Base-by-base conservation (phyloP, 1,140 invertebrate species). In the Drosophila pandora region DNA sequence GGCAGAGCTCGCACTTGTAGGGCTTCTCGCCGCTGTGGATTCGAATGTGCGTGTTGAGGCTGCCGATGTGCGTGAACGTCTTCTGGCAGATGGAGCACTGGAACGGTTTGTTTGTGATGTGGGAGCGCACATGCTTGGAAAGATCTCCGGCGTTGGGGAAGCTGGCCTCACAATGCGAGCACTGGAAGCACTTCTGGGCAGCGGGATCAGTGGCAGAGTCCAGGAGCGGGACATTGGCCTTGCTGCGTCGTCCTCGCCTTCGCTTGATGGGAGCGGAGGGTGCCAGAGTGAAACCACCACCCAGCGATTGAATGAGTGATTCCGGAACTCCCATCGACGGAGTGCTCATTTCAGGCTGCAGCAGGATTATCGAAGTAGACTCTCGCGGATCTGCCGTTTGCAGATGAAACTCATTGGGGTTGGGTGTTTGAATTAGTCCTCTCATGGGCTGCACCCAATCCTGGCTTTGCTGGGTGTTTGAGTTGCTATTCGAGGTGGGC, bases 31-130 rank as follows among this genome's bases (percentile, higher is more conserved):
- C 90, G 68, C 81, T 90, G 52, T 98, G 97, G 60, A 97, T 97
- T 9, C 97, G 93, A 47, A 97, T 92, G 87, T 98, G 97, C 10
- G 96, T 95, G 50, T 95, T 95, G 2, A 97, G 93, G 90, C 97
- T 97, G 74, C 95, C 95, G 55, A 95, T 96, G 88, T 95, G 95
- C 2, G 95, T 95, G 57, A 92, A 92, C 10, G 83, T 79, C 69
- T 92, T 92, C 39, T 92, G 78, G 72, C 92, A 92, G 41, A 92
- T 89, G 23, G 84, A 82, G 79, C 92, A 92, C 53, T 91, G 89
- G 57, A 91, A 91, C 5, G 90, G 90, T 92, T 94, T 94, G 91
- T 94, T 94, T 87, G 94, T 93, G 25, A 93, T 92, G 71, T 94
- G 93, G 0, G 90, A 88, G 0, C 93, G 90, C 2, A 91, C 83